Evolutionary conservation across 1,140 invertebrate species (phyloP), one percentile per base, ranked within the genome.

Genomic region (Aphelenchoides fujianensis): DNA sequence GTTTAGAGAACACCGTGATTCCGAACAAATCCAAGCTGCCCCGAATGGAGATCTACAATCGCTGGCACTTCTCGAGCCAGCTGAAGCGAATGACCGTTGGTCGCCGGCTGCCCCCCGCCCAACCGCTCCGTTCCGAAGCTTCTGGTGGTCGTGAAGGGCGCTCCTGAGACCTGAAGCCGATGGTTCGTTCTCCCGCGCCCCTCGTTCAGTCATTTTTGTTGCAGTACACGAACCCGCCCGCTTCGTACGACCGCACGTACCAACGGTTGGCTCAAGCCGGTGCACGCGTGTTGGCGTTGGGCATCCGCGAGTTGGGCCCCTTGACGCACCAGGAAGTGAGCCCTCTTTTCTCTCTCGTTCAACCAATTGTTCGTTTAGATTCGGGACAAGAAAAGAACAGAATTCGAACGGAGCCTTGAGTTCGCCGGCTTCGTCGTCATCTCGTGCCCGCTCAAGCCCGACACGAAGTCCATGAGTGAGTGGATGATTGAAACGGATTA

Each of bases 361-460:
- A 23, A 0, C 41, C 69, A 36, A 41, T 68, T 31, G 23, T 2
- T 54, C 53, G 75, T 54, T n/a, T 68, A 91, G 85, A 86, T 94
- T 27, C 88, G 93, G 62, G 91, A 92, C 74, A 84, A 92, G 31
- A 90, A 89, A 16, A 88, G 96, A 57, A 91, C 96, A 32, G 89
- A 92, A 68, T 88, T 97, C 1, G 97, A 99, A 85, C 89, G 86
- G 36, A 89, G 94, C 82, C 87, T 99, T 48, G 89, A 88, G 2
- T 99, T 99, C 88, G 94, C 89, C 74, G 97, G 97, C 7, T 99
- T 99, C 86, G 90, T 98, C n/a, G 92, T 98, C 23, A 95, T 98
- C 79, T 97, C 95, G 0, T 98, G 95, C 86, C 96, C 96, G 0
- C 88, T 99, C 54, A 99, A 99, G 86, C 87, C 89, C 0, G 95